Percentiles rank a stretch among this genome's conserved stretches.
Conservation (phyloP, 2,113 vertebrate genomes). For the Chinchilla lanigera region DNA sequence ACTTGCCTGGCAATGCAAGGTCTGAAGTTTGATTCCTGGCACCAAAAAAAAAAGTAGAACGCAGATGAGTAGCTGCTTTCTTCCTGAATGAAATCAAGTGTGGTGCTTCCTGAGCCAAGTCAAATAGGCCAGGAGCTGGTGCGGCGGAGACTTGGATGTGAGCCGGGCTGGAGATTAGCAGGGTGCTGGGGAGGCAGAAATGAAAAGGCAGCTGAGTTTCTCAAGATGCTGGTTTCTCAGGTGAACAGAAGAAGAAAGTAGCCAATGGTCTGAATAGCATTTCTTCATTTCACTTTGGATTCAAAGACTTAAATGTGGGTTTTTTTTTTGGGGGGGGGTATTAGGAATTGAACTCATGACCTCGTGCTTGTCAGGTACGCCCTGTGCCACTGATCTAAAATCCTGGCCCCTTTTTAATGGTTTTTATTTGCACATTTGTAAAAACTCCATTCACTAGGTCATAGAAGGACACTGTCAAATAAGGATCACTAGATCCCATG, state of each 20-base stretch:
- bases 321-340: too few species aligned
- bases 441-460: slow-evolving; percentile 92
- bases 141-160: not conserved
- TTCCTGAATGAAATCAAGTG: not conserved
- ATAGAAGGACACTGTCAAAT: slow-evolving; percentile 94
- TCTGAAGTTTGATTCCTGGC: too few species aligned
- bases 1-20: too few species aligned
- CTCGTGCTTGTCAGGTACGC: too few species aligned
- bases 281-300: slow-evolving; percentile 98
- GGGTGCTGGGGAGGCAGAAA: not conserved
- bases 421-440: slow-evolving; percentile 95
- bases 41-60: not conserved
- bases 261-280: slow-evolving; percentile 89
- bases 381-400: too few species aligned
- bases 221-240: not conserved
- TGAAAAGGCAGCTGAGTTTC: not conserved
- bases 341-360: too few species aligned
- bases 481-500: slow-evolving; percentile 96
- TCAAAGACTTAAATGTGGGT: slow-evolving; percentile 82
- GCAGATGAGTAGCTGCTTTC: not conserved
- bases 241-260: not conserved
- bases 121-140: not conserved
- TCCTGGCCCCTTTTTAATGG: slow-evolving; percentile 89
- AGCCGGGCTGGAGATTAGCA: not conserved
- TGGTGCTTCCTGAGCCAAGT: not conserved